These are phyloP conservation scores for Sebastes ruberrimus DNA, from an alignment of 2,797 vertebrate species.

Conservation along the genomic window DNA sequence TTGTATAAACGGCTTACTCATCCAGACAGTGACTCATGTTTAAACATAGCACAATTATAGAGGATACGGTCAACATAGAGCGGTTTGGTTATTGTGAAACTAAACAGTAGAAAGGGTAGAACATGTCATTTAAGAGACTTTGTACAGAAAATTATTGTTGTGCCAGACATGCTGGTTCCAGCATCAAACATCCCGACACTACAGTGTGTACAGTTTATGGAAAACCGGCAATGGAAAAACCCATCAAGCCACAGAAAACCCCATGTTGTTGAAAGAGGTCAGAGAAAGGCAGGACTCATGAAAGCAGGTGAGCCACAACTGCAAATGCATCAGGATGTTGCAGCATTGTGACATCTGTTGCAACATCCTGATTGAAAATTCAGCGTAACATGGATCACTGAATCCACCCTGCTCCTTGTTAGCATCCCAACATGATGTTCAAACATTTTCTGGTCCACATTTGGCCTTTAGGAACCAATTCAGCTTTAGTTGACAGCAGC, in stretches of 20 bases:
- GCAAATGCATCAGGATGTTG: not conserved
- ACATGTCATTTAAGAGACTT: slow-evolving; percentile 21
- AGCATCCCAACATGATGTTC: not conserved
- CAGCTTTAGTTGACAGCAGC: not conserved
- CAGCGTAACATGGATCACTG: not conserved
- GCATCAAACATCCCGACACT: not conserved
- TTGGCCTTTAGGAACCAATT: not conserved
- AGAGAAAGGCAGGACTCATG: not conserved
- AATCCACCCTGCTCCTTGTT: not conserved
- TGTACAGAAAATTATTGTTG: slow-evolving; percentile 11
- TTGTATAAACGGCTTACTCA: not conserved
- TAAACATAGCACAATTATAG: slow-evolving; percentile 22
- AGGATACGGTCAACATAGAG: not conserved
- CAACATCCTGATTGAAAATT: not conserved
- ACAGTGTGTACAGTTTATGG: not conserved
- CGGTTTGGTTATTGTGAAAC: slow-evolving; percentile 13
- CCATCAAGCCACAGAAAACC: not conserved
- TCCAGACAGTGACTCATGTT: slow-evolving; percentile 42
- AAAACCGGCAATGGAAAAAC: not conserved
- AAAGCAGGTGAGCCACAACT: not conserved
- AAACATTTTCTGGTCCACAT: not conserved
- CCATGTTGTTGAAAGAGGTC: not conserved
- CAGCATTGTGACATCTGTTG: not conserved
- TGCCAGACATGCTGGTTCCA: slow-evolving; percentile 35
- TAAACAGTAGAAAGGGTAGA: not conserved